Base-by-base conservation (phyloP, 2,113 vertebrate species). In the Corythornis vintsioides region DNA sequence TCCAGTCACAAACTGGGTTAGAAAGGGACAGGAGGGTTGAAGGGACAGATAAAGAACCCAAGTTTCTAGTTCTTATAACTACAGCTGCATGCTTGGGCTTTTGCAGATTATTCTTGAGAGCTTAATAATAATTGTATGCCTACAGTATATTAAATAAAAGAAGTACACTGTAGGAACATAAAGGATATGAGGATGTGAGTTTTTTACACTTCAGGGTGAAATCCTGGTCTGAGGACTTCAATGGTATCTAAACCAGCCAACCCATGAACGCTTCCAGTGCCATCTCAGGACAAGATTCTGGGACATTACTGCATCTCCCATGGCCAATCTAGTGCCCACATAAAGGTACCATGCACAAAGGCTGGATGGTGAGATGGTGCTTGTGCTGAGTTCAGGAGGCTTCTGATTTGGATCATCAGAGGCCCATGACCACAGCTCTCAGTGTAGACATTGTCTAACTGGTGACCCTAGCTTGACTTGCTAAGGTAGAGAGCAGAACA, bases 301-400 rank as follows among this genome's bases (percentile, higher is more conserved):
- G 56, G 52, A 15, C 18, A 5, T 64, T 47, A 10, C 25, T 84
- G 22, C 7, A 1, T 18, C 8, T 55, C 47, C 72, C 12, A 5
- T 12, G 20, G 52, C 24, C 29, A 35, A 35, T 35, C 35, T 38
- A 31, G 8, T 25, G 72, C 50, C 35, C 28, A 25, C 6, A 3
- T 7, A 8, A 43, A 57, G 29, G 29, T 21, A 45, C 5, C 9
- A 4, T 5, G 6, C 29, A 21, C 31, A 43, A 38, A 48, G 26
- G 24, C 19, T 12, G 0, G n/a, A 3, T 7, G 17, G 35, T 35
- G 28, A 0, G n/a, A 3, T 7, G 17, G 35, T 35, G 28, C 17
- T n/a, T 3, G 3, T 47, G 59, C 11, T 75, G 31, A 19, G 1
- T 31, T 73, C 55, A 40, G n/a, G 60, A 56, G 56, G 31, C 40